phyloP scores from a whole-genome alignment of 2,113 vertebrate species.

The Sphyrna mokarran region DNA sequence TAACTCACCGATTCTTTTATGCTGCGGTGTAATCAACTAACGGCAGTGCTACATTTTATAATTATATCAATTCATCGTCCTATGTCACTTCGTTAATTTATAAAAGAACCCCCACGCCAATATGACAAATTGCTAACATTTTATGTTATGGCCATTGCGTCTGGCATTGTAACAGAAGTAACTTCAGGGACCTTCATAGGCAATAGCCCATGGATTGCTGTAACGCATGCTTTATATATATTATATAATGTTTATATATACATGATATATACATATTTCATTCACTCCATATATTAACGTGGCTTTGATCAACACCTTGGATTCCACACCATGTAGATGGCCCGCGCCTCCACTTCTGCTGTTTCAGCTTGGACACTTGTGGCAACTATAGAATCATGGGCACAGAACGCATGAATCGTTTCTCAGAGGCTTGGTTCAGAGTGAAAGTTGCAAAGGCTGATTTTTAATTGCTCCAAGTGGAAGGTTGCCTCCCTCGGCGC shows the following conservation, averaged over 20 bases:
- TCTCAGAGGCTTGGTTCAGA: neutral
- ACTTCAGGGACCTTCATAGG: neutral
- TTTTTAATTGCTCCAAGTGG: neutral
- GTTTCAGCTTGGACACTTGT: neutral
- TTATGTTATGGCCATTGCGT: neutral
- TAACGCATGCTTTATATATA: too few species aligned
- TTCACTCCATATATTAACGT: constrained; percentile 46
- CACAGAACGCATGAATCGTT: neutral
- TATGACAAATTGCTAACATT: neutral
- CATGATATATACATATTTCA: constrained; percentile 40
- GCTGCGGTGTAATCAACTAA: neutral
- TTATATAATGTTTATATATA: neutral
- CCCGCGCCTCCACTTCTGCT: neutral
- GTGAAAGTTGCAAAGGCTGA: neutral
- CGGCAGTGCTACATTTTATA: neutral
- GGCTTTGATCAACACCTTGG: neutral
- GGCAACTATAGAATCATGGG: neutral
- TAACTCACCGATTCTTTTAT: constrained; percentile 18
- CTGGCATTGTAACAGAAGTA: neutral
- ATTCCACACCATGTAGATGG: neutral
- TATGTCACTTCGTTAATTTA: neutral
- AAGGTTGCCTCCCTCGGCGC: neutral
- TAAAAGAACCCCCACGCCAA: constrained; percentile 26
- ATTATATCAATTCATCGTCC: constrained; percentile 7
- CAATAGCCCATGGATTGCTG: neutral